These are phyloP conservation scores for Phrynocephalus vlangalii DNA, from an alignment of 2,797 vertebrate genomes.

Conservation along the genomic window DNA sequence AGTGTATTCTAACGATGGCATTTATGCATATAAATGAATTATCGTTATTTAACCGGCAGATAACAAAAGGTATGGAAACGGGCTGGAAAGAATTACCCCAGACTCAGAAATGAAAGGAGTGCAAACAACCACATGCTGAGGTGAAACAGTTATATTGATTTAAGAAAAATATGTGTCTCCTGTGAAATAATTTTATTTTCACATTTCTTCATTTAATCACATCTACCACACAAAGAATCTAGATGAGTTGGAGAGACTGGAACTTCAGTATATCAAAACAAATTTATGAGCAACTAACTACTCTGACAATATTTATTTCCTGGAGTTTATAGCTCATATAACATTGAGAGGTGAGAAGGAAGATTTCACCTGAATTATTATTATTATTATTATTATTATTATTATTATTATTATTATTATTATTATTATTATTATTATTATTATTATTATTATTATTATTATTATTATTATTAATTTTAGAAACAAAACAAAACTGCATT, in stretches of 20 bases:
- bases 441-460: too few species aligned
- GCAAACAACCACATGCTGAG: not conserved
- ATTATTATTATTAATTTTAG: too few species aligned
- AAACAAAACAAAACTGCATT: constrained; percentile 17
- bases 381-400: not conserved
- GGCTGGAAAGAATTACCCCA: not conserved
- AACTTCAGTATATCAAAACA: not conserved
- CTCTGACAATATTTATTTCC: constrained; percentile 18
- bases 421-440: too few species aligned
- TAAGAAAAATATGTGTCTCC: not conserved
- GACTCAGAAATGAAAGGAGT: not conserved
- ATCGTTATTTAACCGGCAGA: too few species aligned
- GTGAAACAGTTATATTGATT: not conserved
- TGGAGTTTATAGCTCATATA: constrained; percentile 36
- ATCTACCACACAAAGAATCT: not conserved
- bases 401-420: not conserved
- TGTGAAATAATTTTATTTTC: not conserved
- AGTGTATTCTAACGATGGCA: not conserved
- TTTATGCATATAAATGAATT: not conserved
- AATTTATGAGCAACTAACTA: constrained; percentile 17
- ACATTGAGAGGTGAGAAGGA: constrained; percentile 42
- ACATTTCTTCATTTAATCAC: constrained; percentile 1
- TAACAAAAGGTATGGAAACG: constrained; percentile 1
- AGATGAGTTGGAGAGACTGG: not conserved
- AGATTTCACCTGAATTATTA: not conserved